Base-by-base conservation (phyloP, 2,113 vertebrate species). In the Chaetorhynchus papuensis region DNA sequence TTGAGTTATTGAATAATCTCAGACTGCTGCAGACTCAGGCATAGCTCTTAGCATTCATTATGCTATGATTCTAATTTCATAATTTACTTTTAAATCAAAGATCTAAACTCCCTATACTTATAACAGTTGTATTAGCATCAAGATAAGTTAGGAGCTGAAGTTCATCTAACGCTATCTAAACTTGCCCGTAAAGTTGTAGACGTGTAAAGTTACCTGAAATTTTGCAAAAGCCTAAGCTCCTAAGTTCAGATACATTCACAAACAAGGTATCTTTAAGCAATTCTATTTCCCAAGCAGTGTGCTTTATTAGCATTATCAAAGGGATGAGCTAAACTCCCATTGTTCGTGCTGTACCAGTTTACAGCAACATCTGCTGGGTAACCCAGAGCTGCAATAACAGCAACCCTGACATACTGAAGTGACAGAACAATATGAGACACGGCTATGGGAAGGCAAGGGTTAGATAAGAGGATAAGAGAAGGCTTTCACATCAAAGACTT, bases 401-500 rank as follows among this genome's bases (percentile, higher is more conserved):
- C 79, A 79, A 95, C 75, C 76, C 49, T 94, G 94, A 88, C 85
- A 60, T 71, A 49, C 85, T 89, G 75, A 94, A 89, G 89, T 79
- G 93, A 95, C 93, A 93, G 95, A 95, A 91, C 89, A 94, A 82
- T 93, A 92, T 83, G 80, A 96, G 87, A 79, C 83, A 66, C 7
- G 2, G 89, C 71, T 84, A 50, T 60, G 68, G 83, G 87, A 82
- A 95, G 66, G 95, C 91, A 91, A 91, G 89, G 88, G 94, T 96
- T 96, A 96, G 91, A 93, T 63, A 92, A 75, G 81, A 70, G 78
- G 83, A 89, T 91, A 90, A 68, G 79, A 79, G 65, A 94, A 96
- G 89, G 86, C 87, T 97, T 97, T 96, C 86, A 83, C 88, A 96
- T 90, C 87, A 97, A 97, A 93, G 92, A 82, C 92, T 88, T 50